These are phyloP conservation scores for Cottus gobio DNA, from an alignment of 2,113 vertebrate species.

Conservation along the genomic window DNA sequence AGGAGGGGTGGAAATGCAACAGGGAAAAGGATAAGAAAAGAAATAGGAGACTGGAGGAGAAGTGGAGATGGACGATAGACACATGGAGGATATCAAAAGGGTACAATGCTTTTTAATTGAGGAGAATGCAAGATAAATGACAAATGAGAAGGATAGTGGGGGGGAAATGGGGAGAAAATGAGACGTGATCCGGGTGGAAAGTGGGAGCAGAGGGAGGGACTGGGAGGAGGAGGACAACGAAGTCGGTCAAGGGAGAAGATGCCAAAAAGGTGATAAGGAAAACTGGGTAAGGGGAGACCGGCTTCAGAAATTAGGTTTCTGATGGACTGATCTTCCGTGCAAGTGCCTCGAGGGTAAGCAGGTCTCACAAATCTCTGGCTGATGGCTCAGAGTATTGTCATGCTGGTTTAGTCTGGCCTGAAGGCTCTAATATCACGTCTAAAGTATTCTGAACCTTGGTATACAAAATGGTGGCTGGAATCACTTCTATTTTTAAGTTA, in stretches of 20 bases:
- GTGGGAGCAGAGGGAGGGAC: conserved; percentile 7
- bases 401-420: background rate
- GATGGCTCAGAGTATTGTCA: conserved; percentile 2
- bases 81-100: conserved; percentile 58
- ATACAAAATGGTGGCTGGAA: background rate
- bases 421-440: background rate
- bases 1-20: conserved; percentile 24
- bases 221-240: background rate
- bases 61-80: conserved; percentile 45
- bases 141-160: conserved; percentile 30
- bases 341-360: background rate
- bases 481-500: background rate
- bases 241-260: conserved; percentile 27
- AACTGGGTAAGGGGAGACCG: background rate
- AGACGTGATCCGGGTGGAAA: conserved; percentile 47
- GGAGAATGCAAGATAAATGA: conserved; percentile 45
- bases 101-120: conserved; percentile 44
- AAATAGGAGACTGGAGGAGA: conserved; percentile 54
- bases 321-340: conserved; percentile 25
- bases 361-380: conserved; percentile 15
- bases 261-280: conserved; percentile 38
- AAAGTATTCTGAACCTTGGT: background rate
- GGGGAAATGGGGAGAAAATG: conserved; percentile 26
- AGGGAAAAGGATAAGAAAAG: conserved; percentile 66
- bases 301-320: conserved; percentile 47